phyloP scores from a whole-genome alignment of 2,797 vertebrate genomes.

The Mormyrus hasselquistii region DNA sequence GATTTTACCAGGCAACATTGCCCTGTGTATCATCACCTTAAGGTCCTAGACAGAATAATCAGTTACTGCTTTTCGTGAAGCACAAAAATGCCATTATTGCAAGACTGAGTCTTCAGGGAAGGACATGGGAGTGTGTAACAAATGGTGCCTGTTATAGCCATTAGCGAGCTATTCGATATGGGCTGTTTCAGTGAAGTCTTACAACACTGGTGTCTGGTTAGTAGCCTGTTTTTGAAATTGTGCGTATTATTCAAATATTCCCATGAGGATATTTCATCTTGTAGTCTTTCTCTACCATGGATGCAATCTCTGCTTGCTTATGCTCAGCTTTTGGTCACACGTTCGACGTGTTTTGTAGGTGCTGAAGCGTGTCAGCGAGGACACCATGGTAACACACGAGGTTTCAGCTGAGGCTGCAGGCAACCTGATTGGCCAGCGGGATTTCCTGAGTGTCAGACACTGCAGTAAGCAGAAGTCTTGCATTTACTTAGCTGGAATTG shows the following conservation, averaged over 20 bases:
- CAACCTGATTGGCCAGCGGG: constrained; percentile 69
- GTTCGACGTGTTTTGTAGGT: constrained; percentile 49
- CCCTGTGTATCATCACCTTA: neutral
- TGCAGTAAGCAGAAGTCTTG: constrained; percentile 47
- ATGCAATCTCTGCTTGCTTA: neutral
- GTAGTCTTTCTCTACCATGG: neutral
- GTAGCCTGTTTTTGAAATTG: neutral
- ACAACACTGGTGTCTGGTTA: neutral
- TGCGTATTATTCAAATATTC: neutral
- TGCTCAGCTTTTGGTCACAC: neutral
- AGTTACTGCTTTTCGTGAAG: neutral
- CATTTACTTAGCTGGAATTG: constrained; percentile 63
- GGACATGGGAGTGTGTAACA: neutral
- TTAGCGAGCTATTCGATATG: neutral
- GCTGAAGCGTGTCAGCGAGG: constrained; percentile 53
- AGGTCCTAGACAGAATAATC: neutral
- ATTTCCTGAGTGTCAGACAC: constrained; percentile 71
- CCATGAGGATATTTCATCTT: neutral
- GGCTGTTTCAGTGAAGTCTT: neutral
- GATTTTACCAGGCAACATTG: neutral
- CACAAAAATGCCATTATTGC: neutral
- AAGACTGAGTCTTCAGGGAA: neutral
- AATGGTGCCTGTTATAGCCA: neutral
- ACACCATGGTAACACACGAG: constrained; percentile 69
- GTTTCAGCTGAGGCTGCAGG: constrained; percentile 57